Base-by-base conservation (phyloP, 2,888 invertebrate species). In the Scaptomyza caliginosa region DNA sequence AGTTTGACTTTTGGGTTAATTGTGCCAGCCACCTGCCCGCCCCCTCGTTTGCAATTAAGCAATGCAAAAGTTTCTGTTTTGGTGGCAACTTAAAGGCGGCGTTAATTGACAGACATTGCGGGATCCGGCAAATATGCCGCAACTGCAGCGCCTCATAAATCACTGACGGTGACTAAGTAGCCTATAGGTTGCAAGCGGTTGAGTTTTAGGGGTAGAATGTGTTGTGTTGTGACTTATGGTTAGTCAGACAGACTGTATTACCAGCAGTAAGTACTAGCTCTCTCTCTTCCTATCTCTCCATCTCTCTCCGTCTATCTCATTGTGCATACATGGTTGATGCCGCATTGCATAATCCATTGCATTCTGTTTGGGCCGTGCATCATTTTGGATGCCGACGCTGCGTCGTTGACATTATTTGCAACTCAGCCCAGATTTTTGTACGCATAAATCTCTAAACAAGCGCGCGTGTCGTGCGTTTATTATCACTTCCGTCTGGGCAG, bases 391-490 rank as follows among this genome's bases (percentile, higher is more conserved):
- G 72, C 60, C 45, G 49, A 56, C 64, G 63, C 34, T 34, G 34
- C 34, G 13, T 34, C 66, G 69, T 74, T 68, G 86, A 86, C 81
- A 81, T 86, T 81, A 86, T 81, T 81, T 81, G 79, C 86, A 75
- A 48, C 62, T 67, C 74, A 67, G 55, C 55, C 57, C 52, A 77
- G 79, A 77, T 71, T 78, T 81, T 68, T 64, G 77, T 77, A 80
- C 82, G 81, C 81, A 82, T 82, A 82, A 82, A 82, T 82, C 81
- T 82, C 81, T 82, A 82, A 82, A 84, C 81, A 82, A 86, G 68
- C 86, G 86, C 84, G 84, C 63, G 84, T 84, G 84, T 86, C 74
- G 86, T 74, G 81, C 84, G 86, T 84, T 82, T 84, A 77, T 86
- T 86, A 81, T 81, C 79, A 85, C 79, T 80, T 80, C 85, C 85